phyloP scores from a whole-genome alignment of 2,888 invertebrate species.

The Diarsia dahlii region DNA sequence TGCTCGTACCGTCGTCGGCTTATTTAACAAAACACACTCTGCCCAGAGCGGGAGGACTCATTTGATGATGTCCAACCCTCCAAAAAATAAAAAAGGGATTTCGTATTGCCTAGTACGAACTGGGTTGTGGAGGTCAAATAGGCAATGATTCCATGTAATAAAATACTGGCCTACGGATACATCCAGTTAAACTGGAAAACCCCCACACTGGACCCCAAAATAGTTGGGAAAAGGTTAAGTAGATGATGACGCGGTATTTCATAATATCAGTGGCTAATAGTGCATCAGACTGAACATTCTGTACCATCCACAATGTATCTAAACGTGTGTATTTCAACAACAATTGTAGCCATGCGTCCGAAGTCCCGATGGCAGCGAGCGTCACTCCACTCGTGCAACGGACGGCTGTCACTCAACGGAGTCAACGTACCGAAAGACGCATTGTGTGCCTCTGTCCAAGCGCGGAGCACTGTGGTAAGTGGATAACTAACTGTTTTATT shows the following conservation, averaged over 20 bases:
- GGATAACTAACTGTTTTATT: background rate
- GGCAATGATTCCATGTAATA: background rate
- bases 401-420: constrained; percentile 70
- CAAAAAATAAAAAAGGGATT: too few relatives aligned
- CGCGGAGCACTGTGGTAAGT: constrained; percentile 80
- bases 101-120: background rate
- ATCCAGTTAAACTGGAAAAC: background rate
- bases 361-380: constrained; percentile 80
- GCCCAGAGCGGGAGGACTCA: too few relatives aligned
- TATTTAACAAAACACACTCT: background rate
- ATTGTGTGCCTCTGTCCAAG: constrained; percentile 79
- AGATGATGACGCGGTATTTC: background rate
- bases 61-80: too few relatives aligned
- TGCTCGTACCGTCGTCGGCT: background rate
- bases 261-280: background rate
- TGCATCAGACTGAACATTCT: background rate
- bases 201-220: background rate
- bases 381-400: constrained; percentile 75
- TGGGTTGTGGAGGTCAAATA: background rate
- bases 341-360: constrained; percentile 49
- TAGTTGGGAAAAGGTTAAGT: background rate
- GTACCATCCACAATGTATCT: background rate
- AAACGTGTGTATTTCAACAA: constrained; percentile 10
- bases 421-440: constrained; percentile 73
- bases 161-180: background rate